These are phyloP conservation scores for Hemicentrotus pulcherrimus DNA, from an alignment of 35 echinoderm and acorn worm species.

Conservation along the genomic window DNA sequence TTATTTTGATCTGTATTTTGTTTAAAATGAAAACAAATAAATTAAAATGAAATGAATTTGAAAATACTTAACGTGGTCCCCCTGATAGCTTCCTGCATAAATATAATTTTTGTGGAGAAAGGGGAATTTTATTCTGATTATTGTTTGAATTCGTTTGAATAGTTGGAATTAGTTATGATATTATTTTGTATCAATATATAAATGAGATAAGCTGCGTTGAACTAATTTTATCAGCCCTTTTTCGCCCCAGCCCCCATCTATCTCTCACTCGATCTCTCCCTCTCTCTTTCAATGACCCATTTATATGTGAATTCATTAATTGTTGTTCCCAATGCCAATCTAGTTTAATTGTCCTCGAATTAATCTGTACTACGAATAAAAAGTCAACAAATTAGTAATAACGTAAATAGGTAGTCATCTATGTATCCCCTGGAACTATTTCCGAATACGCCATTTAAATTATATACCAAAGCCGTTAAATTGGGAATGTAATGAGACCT, in stretches of 20 bases:
- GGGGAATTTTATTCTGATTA: no score
- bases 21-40: no score
- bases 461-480: not conserved
- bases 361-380: not conserved
- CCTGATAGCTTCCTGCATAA: no score
- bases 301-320: not conserved
- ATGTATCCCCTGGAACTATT: not conserved
- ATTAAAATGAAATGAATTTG: no score
- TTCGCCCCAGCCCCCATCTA: not conserved
- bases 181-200: no score
- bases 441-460: not conserved
- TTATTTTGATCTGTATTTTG: no score
- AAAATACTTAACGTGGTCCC: no score
- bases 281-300: not conserved
- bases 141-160: no score
- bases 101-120: no score
- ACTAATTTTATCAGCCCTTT: not conserved
- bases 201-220: not conserved
- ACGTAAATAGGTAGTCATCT: not conserved
- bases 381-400: conserved; percentile 6
- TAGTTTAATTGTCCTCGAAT: not conserved
- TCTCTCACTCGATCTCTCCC: not conserved
- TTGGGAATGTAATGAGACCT: not conserved
- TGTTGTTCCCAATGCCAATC: not conserved
- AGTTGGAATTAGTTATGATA: not conserved